Base-by-base conservation (phyloP, 2,888 invertebrate genomes). In the Smittia aterrima region DNA sequence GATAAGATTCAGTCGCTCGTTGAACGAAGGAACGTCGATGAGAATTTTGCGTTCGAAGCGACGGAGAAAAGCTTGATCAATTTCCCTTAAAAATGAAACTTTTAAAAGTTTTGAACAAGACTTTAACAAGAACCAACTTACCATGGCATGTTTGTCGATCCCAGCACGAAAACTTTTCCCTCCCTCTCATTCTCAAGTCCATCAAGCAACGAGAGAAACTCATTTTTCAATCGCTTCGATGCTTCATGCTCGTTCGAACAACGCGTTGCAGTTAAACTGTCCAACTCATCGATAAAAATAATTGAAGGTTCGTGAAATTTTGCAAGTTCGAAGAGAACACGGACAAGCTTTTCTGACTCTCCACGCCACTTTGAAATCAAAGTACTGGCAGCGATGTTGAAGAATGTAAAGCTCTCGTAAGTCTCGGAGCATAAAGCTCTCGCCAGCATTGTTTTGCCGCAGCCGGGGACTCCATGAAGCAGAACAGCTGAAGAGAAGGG, bases 321-420 rank as follows among this genome's bases (percentile, higher is more conserved):
- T 0, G 97, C 96, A 82, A 95, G 85, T 77, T 96, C 93, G 81
- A 96, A 96, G 62, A 97, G 84, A 0, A 94, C 92, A 84, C 93
- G 89, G 58, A 97, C 86, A 78, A 95, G 89, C 83, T 96, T 96
- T 84, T 97, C 97, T 0, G 96, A 96, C 78, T 98, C 97, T 0
- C 97, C 97, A 32, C 96, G 85, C 96, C 96, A 97, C 83, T 98
- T 98, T 79, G 93, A 95, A n/a, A 96, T 88, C 58, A 97, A 87
- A 1, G 92, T 90, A 79, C 95, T 93, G 75, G 94, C 91, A 1
- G 94, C 91, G 13, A 97, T 89, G 80, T 96, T 96, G 81, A 98
- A 95, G 83, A 97, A 96, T 0, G 93, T 93, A 75, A 88, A 86
- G 84, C 87, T 78, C 80, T 83, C 77, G 1, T 79, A 78, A 76